A percentile compares a stretch with the other conserved stretches of the same genome.
phyloP scores from a whole-genome alignment of 30 jellyfish, hydroid and myxozoan genomes.

The Sanderia malayensis region DNA sequence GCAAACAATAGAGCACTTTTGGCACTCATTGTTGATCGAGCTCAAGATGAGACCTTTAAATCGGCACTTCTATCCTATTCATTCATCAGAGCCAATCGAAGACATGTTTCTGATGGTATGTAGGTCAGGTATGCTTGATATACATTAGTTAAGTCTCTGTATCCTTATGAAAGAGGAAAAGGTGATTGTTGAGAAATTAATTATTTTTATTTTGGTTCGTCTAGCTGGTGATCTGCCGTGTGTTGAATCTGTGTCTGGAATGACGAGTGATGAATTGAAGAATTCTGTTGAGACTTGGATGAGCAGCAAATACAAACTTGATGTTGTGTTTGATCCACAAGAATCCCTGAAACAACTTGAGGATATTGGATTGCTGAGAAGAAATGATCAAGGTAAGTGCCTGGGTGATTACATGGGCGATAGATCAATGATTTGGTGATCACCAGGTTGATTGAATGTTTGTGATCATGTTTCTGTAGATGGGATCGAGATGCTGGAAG shows the following conservation, averaged over 20 bases:
- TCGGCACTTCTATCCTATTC: slow-evolving; percentile 72
- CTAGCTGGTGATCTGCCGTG: slow-evolving; percentile 10
- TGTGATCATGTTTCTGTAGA: slow-evolving; percentile 5
- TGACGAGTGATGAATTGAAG: slow-evolving; percentile 59
- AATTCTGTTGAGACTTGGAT: slow-evolving; percentile 68
- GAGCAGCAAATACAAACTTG: slow-evolving; percentile 27
- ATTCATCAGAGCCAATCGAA: slow-evolving; percentile 30
- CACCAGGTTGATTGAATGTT: not conserved
- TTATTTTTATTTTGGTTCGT: too few species aligned
- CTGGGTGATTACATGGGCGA: not conserved
- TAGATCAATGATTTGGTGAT: not conserved
- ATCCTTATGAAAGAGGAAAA: too few species aligned
- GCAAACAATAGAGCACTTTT: slow-evolving; percentile 86
- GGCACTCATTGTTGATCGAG: slow-evolving; percentile 83
- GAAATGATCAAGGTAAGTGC: slow-evolving; percentile 38
- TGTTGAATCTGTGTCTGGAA: slow-evolving; percentile 4
- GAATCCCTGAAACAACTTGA: slow-evolving; percentile 71
- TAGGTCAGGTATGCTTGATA: too few species aligned
- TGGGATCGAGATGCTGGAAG: slow-evolving; percentile 30
- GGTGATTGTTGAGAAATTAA: too few species aligned
- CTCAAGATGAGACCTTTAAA: slow-evolving; percentile 85
- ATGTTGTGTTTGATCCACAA: slow-evolving; percentile 50
- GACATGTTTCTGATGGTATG: slow-evolving; percentile 4
- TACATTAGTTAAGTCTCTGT: too few species aligned
- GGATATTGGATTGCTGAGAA: slow-evolving; percentile 65